Evolutionary conservation across 2,888 invertebrate genomes (phyloP), one percentile per base, ranked within the genome.

Genomic region (Athetis lepigone): DNA sequence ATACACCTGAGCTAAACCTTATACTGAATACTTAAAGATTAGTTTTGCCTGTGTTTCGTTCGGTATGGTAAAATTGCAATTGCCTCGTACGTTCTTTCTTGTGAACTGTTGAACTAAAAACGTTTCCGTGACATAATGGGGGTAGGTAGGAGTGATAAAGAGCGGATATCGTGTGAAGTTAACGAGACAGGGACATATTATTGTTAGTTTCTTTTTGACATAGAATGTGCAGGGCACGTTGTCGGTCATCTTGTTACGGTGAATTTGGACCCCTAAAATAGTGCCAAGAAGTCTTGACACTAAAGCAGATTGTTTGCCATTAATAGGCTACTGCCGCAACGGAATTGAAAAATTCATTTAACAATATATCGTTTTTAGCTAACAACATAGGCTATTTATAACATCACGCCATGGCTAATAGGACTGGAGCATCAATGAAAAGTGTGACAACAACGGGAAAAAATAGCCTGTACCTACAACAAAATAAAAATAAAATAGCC

Each of bases 91-190:
- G 72, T 80, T 81, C 83, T 84, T 84, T 85, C 79, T 82, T 83
- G 85, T 84, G 83, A 84, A 83, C 81, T 84, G 83, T 77, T 84
- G 81, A 81, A 80, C 84, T 80, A 80, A 82, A 83, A 85, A 80
- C 76, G 79, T 75, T 85, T 83, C 80, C 82, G 82, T 68, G 54
- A 78, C 72, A 80, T 83, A 84, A 83, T 82, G 66, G 77, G 72
- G 72, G 68, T 70, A 73, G 69, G 80, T 63, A 70, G 77, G 61
- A 75, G 79, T 79, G 71, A 79, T 73, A 81, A 75, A 80, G 72
- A 70, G 69, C 66, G 73, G 77, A 77, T 79, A 77, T 77, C 69
- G 72, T 63, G 71, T 75, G 67, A 61, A 76, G 77, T 73, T 80
- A 82, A 82, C 81, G 78, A 82, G 82, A 82, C 80, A 82, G 77